These are phyloP conservation scores for Toxotes jaculatrix DNA, from an alignment of 2,113 vertebrate species.

Conservation along the genomic window DNA sequence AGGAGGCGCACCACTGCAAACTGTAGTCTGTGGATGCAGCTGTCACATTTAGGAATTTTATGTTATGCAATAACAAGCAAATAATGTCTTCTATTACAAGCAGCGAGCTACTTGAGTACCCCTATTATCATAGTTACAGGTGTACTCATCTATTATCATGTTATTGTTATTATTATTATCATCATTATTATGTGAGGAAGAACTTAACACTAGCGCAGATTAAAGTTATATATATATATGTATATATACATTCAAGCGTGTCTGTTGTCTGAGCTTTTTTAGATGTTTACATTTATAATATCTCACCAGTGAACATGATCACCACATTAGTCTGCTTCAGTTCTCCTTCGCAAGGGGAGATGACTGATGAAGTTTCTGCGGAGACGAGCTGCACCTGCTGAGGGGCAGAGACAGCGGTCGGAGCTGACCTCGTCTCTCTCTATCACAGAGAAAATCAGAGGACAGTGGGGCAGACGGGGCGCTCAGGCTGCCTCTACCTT, in stretches of 20 bases:
- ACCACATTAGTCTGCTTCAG: neutral
- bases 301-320: neutral
- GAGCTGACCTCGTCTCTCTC: conserved; percentile 44
- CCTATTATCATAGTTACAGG: neutral
- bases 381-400: conserved; percentile 39
- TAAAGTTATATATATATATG: neutral
- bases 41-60: conserved; percentile 35
- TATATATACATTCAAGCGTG: neutral
- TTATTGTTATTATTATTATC: neutral
- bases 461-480: conserved; percentile 18
- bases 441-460: conserved; percentile 41
- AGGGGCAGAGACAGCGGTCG: conserved; percentile 29
- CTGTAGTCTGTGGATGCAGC: conserved; percentile 41
- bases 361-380: conserved; percentile 27
- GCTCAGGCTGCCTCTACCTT: conserved; percentile 39
- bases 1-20: conserved; percentile 22
- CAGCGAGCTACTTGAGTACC: neutral
- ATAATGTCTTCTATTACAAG: conserved; percentile 26
- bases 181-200: neutral
- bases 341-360: neutral
- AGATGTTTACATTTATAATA: neutral
- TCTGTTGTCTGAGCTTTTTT: neutral
- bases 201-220: neutral
- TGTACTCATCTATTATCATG: neutral
- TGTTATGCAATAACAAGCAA: conserved; percentile 43